Conservation (phyloP, 2,797 vertebrate species). For the Amblyraja radiata region DNA sequence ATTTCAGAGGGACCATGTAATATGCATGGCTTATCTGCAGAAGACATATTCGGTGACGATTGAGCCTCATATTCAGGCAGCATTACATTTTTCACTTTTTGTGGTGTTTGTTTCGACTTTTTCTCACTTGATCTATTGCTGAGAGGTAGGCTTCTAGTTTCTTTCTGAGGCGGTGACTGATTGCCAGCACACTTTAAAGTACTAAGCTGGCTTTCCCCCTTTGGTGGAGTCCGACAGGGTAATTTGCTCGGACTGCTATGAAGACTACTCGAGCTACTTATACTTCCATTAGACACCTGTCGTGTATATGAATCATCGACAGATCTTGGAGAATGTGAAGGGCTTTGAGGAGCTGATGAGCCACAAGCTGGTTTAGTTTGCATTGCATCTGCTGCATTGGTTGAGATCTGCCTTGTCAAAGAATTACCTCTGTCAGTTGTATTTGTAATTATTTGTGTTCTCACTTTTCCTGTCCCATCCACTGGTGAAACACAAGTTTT, state of each 20-base stretch:
- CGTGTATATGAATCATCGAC: conserved; percentile 47
- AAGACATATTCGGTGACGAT: conserved; percentile 45
- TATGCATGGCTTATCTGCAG: conserved; percentile 46
- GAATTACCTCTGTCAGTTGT: conserved; percentile 79
- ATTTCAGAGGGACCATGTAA: conserved; percentile 45
- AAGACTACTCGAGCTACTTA: conserved; percentile 54
- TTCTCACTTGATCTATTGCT: conserved; percentile 51
- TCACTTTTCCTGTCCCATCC: conserved; percentile 67
- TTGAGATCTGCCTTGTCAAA: conserved; percentile 70
- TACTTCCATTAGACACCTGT: conserved; percentile 60
- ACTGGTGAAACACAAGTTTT: conserved; percentile 56
- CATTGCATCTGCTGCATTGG: conserved; percentile 56
- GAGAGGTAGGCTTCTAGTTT: conserved; percentile 45
- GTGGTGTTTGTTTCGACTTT: conserved; percentile 46
- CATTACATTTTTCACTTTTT: conserved; percentile 52
- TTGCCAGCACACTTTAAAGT: conserved; percentile 50
- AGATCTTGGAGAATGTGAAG: conserved; percentile 44
- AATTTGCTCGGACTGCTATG: conserved; percentile 62
- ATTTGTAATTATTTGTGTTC: conserved; percentile 88
- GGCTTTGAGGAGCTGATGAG: conserved; percentile 49
- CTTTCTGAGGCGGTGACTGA: conserved; percentile 54
- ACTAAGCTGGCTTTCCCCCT: conserved; percentile 49
- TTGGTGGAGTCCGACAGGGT: conserved; percentile 52
- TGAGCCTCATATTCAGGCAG: conserved; percentile 56
- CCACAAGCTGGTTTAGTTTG: conserved; percentile 52